Conservation (phyloP, 92 coral and sea anemone genomes). For the Parazoanthus atlanticus region DNA sequence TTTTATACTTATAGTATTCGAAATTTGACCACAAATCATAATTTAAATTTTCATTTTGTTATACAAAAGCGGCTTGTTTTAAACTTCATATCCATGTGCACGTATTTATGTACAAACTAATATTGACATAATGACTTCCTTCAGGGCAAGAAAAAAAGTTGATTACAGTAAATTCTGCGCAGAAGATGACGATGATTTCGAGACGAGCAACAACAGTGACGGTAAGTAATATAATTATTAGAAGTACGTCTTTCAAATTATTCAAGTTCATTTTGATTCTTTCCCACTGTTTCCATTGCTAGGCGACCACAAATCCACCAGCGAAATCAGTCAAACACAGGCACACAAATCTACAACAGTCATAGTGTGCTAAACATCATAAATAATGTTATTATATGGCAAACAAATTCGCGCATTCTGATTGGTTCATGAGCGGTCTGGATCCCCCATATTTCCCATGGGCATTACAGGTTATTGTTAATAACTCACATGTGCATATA, state of each 20-base stretch:
- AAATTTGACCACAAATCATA: no score
- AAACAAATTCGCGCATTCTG: no score
- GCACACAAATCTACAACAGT: no score
- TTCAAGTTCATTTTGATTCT: background rate
- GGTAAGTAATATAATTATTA: constrained; percentile 45
- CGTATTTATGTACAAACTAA: background rate
- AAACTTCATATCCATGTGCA: background rate
- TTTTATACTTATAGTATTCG: background rate
- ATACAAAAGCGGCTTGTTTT: background rate
- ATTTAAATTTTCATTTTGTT: no score
- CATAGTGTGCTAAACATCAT: no score
- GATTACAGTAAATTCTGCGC: constrained; percentile 75
- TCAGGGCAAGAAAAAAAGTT: constrained; percentile 76
- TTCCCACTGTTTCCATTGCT: background rate
- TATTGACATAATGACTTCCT: constrained; percentile 20
- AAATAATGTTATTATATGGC: no score
- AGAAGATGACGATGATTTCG: constrained; percentile 53
- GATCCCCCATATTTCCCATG: no score
- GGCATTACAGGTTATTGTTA: no score
- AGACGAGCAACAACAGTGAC: constrained; percentile 63
- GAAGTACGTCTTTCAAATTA: background rate
- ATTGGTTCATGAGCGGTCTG: no score
- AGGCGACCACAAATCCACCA: no score
- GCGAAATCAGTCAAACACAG: no score
- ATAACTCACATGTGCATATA: no score